These are phyloP conservation scores for Cartodere bifasciata DNA, from an alignment of 2,888 invertebrate genomes.

Conservation along the genomic window DNA sequence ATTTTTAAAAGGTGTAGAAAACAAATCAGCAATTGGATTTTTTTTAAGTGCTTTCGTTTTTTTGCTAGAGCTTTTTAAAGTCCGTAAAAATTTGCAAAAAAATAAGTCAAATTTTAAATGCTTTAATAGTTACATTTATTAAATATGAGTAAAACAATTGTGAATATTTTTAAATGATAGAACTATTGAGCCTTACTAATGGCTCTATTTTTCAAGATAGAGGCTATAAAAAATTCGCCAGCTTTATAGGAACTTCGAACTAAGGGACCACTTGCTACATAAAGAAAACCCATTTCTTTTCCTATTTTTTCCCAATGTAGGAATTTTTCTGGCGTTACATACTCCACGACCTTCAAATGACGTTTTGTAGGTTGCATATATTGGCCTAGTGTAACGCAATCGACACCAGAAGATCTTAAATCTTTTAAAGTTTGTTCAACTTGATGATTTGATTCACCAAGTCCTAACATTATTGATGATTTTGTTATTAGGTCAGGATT, in stretches of 20 bases:
- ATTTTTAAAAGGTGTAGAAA: too few species aligned
- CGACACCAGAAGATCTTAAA: slow-evolving; percentile 69
- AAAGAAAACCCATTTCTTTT: slow-evolving; percentile 77
- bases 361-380: slow-evolving; percentile 99
- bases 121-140: too few species aligned
- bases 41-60: too few species aligned
- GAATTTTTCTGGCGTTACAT: slow-evolving; percentile 92
- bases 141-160: too few species aligned
- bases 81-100: too few species aligned
- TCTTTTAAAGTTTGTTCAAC: slow-evolving; percentile 79
- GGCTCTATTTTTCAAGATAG: slow-evolving; percentile 55
- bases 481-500: slow-evolving; percentile 84
- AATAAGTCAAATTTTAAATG: too few species aligned
- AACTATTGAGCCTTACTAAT: too few species aligned
- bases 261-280: slow-evolving; percentile 94
- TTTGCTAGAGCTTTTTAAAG: too few species aligned
- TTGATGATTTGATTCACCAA: slow-evolving; percentile 83
- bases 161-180: too few species aligned
- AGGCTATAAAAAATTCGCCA: slow-evolving; percentile 86
- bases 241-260: slow-evolving; percentile 96
- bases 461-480: slow-evolving; percentile 95
- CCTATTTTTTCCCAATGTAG: slow-evolving; percentile 76
- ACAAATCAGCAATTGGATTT: too few species aligned
- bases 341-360: slow-evolving; percentile 84
- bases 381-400: slow-evolving; percentile 93